Percentiles rank a stretch among this genome's conserved stretches.
phyloP scores from a whole-genome alignment of 2,888 invertebrate species.

The Busseola fusca region DNA sequence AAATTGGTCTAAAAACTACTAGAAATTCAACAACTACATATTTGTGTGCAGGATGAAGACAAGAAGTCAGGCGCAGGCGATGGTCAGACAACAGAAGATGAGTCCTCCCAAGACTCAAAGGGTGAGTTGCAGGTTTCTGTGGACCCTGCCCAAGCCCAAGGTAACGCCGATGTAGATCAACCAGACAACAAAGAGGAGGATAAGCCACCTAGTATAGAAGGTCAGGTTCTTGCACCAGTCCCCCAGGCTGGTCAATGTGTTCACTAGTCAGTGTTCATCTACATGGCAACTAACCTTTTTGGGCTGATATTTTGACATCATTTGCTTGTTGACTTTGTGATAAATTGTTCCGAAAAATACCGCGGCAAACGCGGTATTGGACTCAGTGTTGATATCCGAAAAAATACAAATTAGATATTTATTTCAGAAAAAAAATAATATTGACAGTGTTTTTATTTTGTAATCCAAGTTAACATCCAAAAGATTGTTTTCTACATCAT shows the following conservation, averaged over 20 bases:
- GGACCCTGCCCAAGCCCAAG: slow-evolving; percentile 72
- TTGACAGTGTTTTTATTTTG: slow-evolving; percentile 5
- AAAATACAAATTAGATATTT: background rate
- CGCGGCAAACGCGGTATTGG: slow-evolving; percentile 18
- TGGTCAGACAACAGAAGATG: slow-evolving; percentile 86
- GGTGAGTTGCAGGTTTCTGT: slow-evolving; percentile 78
- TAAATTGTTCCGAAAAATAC: slow-evolving; percentile 10
- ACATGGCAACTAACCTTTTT: slow-evolving; percentile 83
- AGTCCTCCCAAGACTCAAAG: slow-evolving; percentile 88
- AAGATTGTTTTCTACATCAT: slow-evolving; percentile 8
- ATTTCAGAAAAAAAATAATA: background rate
- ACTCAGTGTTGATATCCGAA: background rate
- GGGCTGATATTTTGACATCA: slow-evolving; percentile 59
- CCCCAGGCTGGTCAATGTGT: slow-evolving; percentile 60
- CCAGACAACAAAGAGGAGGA: slow-evolving; percentile 70
- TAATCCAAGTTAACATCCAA: slow-evolving; percentile 11
- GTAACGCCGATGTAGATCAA: slow-evolving; percentile 85
- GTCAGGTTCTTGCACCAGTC: slow-evolving; percentile 70
- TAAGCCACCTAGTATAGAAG: slow-evolving; percentile 65
- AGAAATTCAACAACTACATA: slow-evolving; percentile 6
- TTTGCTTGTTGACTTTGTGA: slow-evolving; percentile 32
- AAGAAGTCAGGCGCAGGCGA: slow-evolving; percentile 86
- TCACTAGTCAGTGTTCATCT: slow-evolving; percentile 77
- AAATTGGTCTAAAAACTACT: background rate
- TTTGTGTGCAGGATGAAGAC: slow-evolving; percentile 83